Percentiles rank a stretch among this genome's conserved stretches.
Evolutionary conservation across 1,140 invertebrate genomes (phyloP).

Genomic region (Anoplophora glabripennis): DNA sequence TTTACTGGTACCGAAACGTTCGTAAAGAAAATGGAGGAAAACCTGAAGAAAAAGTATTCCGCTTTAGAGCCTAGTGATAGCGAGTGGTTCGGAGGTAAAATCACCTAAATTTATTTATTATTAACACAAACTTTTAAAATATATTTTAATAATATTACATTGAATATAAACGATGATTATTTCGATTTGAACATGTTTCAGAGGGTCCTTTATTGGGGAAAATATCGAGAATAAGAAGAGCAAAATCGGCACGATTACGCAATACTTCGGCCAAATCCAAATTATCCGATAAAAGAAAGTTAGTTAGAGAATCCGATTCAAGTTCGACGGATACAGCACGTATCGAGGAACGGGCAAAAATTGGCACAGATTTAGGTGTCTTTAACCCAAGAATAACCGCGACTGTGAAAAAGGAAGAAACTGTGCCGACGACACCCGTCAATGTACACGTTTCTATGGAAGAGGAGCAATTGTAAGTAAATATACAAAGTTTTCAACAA

Average conservation of each 20-base stretch:
- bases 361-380: not conserved
- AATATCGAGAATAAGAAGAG: conserved; percentile 57
- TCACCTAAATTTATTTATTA: no score
- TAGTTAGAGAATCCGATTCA: conserved; percentile 37
- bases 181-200: conserved; percentile 25
- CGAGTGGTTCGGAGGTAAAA: conserved; percentile 57
- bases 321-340: conserved; percentile 36
- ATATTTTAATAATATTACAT: no score
- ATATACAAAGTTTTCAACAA: no score
- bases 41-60: conserved; percentile 51
- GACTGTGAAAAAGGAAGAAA: not conserved
- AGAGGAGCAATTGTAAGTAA: conserved; percentile 26
- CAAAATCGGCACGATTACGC: conserved; percentile 56
- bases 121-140: no score
- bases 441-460: conserved; percentile 6
- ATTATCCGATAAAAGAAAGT: conserved; percentile 38
- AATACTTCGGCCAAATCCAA: conserved; percentile 47
- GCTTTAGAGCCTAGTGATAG: conserved; percentile 63
- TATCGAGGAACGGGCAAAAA: not conserved
- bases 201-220: conserved; percentile 57
- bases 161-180: not conserved
- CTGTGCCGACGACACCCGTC: not conserved
- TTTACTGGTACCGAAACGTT: conserved; percentile 46
- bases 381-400: not conserved
- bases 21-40: conserved; percentile 50